A percentile compares a stretch with the other conserved stretches of the same genome.
phyloP scores from a whole-genome alignment of 1,140 invertebrate genomes.

The Leptopilina clavipes region DNA sequence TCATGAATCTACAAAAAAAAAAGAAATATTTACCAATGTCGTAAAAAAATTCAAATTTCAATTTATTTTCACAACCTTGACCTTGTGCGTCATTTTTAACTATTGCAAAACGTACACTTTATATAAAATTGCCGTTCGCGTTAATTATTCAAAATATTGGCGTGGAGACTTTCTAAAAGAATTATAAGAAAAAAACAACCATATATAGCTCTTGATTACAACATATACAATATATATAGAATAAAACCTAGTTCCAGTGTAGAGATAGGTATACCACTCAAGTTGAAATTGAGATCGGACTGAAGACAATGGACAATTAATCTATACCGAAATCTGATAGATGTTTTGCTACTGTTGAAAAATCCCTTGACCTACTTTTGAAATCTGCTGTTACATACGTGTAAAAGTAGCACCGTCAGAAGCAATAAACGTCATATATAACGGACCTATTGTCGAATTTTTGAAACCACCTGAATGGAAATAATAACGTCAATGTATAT shows the following conservation, averaged over 20 bases:
- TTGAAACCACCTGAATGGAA: not conserved
- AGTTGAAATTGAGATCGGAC: not conserved
- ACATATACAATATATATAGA: not conserved
- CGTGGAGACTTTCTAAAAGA: not conserved
- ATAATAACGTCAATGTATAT: not conserved
- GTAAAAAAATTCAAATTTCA: not conserved
- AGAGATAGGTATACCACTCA: not conserved
- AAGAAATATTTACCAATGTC: not conserved
- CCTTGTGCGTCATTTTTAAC: not conserved
- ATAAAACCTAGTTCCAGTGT: not conserved
- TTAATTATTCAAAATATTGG: not conserved
- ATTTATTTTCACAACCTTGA: not conserved
- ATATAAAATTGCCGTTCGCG: not conserved
- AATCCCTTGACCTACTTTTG: conserved; percentile 15
- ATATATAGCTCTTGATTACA: not conserved
- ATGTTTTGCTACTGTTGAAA: conserved; percentile 21
- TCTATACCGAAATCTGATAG: conserved; percentile 20
- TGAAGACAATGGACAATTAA: conserved; percentile 2
- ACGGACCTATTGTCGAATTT: conserved; percentile 22
- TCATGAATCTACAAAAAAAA: not conserved
- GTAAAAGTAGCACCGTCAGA: not conserved
- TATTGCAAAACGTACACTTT: not conserved
- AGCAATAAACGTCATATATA: conserved; percentile 16
- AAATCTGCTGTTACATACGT: not conserved
- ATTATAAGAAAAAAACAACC: not conserved